Percentiles rank a stretch among this genome's conserved stretches.
These are phyloP conservation scores for Monopis laevigella DNA, from an alignment of 2,888 invertebrate genomes.

Conservation along the genomic window DNA sequence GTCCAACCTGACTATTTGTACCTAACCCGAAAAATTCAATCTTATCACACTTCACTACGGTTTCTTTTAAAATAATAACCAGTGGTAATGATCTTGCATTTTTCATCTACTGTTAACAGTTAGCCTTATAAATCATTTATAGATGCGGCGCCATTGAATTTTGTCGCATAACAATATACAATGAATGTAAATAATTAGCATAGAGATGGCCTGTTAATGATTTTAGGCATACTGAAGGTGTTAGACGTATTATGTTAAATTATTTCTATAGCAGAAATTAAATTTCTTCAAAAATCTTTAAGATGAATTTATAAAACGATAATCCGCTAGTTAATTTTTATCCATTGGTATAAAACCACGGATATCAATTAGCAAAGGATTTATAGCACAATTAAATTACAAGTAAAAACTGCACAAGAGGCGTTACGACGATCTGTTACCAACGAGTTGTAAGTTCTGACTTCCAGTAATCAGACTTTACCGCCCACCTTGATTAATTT, in stretches of 20 bases:
- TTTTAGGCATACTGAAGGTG: no score
- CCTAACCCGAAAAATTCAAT: background rate
- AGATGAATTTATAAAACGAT: no score
- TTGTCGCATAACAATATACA: slow-evolving; percentile 47
- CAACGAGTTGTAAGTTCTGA: slow-evolving; percentile 2
- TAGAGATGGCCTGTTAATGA: no score
- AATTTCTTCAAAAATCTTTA: no score
- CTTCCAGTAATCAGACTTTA: slow-evolving; percentile 7
- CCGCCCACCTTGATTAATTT: slow-evolving; percentile 6
- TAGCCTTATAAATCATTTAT: slow-evolving; percentile 56
- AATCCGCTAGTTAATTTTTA: no score
- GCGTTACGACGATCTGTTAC: slow-evolving; percentile 7
- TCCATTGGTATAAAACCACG: no score
- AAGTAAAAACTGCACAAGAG: slow-evolving; percentile 5
- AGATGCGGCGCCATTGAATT: slow-evolving; percentile 41
- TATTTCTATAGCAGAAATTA: no score
- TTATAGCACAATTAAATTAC: slow-evolving; percentile 7
- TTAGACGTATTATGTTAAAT: no score
- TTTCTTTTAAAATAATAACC: background rate
- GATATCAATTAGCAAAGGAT: no score
- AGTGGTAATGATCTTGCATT: slow-evolving; percentile 39
- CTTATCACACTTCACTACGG: background rate
- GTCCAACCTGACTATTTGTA: slow-evolving; percentile 6
- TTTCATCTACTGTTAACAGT: slow-evolving; percentile 41
- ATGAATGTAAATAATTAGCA: slow-evolving; percentile 42